Evolutionary conservation across 2,113 vertebrate genomes (phyloP), one percentile per base, ranked within the genome.

Genomic region (Caranx ignobilis): DNA sequence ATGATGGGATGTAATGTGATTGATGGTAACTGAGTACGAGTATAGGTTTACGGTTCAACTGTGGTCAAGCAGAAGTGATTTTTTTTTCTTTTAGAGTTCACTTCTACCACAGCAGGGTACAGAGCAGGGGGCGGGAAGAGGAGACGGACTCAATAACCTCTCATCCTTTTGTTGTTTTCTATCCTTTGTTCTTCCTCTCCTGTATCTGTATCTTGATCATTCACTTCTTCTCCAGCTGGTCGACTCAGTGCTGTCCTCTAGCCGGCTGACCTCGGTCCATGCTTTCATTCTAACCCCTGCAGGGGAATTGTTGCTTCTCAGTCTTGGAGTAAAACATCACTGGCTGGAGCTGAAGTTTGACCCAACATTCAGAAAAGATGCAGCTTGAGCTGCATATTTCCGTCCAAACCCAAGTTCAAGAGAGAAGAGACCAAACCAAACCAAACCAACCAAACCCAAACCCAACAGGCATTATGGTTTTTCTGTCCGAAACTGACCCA

Each of bases 21-120:
- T 79, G 87, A 82, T 75, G 72, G 37, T 75, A 76, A 86, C 26
- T 47, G 75, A 81, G 83, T 39, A 62, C 11, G 69, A 85, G 67
- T 54, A 26, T 26, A 31, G 62, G 55, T 65, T 31, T 55, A 8
- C 56, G 78, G 82, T 80, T 87, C 82, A 85, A 0, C 63, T 75
- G 65, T 80, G 76, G 79, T 86, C 73, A 78, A 77, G 84, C 79
- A 70, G 62, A 72, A 70, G 21, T 32, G 32, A 64, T 61, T 63
- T 61, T 69, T 65, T 68, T 66, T 26, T 32, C 12, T 32, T 18
- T n/a, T 12, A 26, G 11, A 82, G 31, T 75, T 80, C 26, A 59
- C 79, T 59, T 75, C 48, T 16, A 35, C 39, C 75, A 79, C 80
- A 91, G 81, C 67, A 69, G 76, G 54, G 67, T 43, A 71, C 43